Evolutionary conservation across 1,140 invertebrate genomes (phyloP).

Genomic region (Teleogryllus occipitalis): DNA sequence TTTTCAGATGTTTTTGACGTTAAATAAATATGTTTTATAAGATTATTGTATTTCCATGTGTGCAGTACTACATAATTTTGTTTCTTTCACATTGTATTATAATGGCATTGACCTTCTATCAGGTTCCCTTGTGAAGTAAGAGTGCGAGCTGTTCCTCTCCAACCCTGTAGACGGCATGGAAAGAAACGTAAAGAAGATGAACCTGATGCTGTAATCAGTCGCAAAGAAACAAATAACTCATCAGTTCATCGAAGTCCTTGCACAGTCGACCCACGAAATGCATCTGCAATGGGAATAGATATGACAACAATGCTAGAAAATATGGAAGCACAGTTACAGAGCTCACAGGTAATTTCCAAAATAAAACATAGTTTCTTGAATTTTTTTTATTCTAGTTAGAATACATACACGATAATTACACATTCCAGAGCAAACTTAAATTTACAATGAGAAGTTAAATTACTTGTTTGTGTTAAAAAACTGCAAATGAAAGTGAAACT

Average conservation of each 20-base stretch:
- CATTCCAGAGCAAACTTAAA: too few species aligned
- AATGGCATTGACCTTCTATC: conserved; percentile 10
- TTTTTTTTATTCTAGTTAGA: too few species aligned
- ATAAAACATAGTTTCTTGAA: too few species aligned
- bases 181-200: conserved; percentile 70
- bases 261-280: conserved; percentile 10
- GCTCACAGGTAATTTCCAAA: conserved; percentile 41
- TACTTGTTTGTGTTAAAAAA: too few species aligned
- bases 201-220: conserved; percentile 34
- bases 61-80: neutral
- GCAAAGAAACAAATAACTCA: conserved; percentile 16
- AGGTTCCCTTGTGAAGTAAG: conserved; percentile 78
- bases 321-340: conserved; percentile 64
- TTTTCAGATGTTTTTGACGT: too few species aligned
- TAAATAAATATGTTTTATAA: too few species aligned
- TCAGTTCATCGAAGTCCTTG: conserved; percentile 15
- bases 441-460: too few species aligned
- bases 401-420: too few species aligned
- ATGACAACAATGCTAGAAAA: conserved; percentile 66
- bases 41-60: too few species aligned
- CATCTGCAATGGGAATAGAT: conserved; percentile 37
- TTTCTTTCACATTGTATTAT: neutral
- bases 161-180: conserved; percentile 68
- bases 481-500: too few species aligned
- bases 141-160: conserved; percentile 71